Conservation (phyloP, 2,113 vertebrate genomes). For the Melanostigma gelatinosum region DNA sequence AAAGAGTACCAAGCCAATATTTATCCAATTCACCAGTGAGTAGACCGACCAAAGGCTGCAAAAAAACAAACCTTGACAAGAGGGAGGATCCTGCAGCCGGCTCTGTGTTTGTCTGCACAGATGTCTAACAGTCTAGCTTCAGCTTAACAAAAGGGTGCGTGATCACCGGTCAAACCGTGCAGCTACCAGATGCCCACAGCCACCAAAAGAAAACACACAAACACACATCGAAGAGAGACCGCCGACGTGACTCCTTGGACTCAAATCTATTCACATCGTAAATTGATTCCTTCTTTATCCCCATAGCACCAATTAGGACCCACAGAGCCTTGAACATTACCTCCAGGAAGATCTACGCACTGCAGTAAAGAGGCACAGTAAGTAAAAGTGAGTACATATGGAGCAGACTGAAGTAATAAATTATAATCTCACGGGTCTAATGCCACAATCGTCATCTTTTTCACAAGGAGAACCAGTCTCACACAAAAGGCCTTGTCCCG, state of each 20-base stretch:
- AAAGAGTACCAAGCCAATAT: conserved; percentile 22
- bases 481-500: background rate
- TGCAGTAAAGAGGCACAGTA: conserved; percentile 12
- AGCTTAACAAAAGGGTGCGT: conserved; percentile 58
- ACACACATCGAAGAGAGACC: background rate
- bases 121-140: conserved; percentile 48
- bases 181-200: conserved; percentile 57
- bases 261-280: conserved; percentile 20
- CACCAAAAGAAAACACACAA: conserved; percentile 6
- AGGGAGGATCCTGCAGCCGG: conserved; percentile 16
- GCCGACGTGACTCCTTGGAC: background rate
- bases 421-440: conserved; percentile 5
- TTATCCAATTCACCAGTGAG: conserved; percentile 10
- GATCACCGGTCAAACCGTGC: conserved; percentile 57
- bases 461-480: conserved; percentile 21
- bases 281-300: conserved; percentile 15
- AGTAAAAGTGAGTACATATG: conserved; percentile 32
- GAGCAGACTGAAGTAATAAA: conserved; percentile 15
- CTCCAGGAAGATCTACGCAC: conserved; percentile 24
- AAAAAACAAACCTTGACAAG: conserved; percentile 26
- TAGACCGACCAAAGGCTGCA: background rate
- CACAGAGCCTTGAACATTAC: conserved; percentile 15
- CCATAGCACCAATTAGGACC: conserved; percentile 23
- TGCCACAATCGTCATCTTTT: conserved; percentile 9
- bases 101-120: conserved; percentile 45